Conservation (phyloP, 1,140 invertebrate genomes). For the Heliothis virescens region DNA sequence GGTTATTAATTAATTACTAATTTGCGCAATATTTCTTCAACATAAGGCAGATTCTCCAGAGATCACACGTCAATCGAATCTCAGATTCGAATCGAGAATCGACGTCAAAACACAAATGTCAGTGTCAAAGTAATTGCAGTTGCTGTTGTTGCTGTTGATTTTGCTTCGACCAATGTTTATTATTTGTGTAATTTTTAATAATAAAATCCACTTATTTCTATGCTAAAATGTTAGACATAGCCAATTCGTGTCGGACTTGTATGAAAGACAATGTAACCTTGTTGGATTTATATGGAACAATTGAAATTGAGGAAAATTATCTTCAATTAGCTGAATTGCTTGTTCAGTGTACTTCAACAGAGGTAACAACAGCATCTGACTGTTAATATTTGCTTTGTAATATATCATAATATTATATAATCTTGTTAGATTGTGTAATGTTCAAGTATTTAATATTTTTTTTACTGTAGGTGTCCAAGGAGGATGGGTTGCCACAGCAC, state of each 20-base stretch:
- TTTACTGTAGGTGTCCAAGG: constrained; percentile 70
- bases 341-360: constrained; percentile 68
- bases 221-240: constrained; percentile 65
- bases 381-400: not conserved
- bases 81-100: too few species aligned
- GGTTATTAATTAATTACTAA: too few species aligned
- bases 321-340: constrained; percentile 72
- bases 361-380: constrained; percentile 59
- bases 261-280: constrained; percentile 75
- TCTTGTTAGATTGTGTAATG: constrained; percentile 23
- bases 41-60: too few species aligned
- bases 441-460: constrained; percentile 22
- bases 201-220: not conserved
- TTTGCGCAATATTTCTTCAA: too few species aligned
- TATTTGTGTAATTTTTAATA: constrained; percentile 5
- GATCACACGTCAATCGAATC: too few species aligned
- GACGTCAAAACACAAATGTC: not conserved
- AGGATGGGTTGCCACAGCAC: constrained; percentile 81
- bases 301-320: constrained; percentile 68
- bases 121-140: not conserved
- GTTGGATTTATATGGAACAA: constrained; percentile 71
- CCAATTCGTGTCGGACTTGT: constrained; percentile 77
- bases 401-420: constrained; percentile 5
- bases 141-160: too few species aligned
- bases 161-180: constrained; percentile 10